These are phyloP conservation scores for Andinoacara biseriatus DNA, from an alignment of 2,113 vertebrate species.

Conservation along the genomic window DNA sequence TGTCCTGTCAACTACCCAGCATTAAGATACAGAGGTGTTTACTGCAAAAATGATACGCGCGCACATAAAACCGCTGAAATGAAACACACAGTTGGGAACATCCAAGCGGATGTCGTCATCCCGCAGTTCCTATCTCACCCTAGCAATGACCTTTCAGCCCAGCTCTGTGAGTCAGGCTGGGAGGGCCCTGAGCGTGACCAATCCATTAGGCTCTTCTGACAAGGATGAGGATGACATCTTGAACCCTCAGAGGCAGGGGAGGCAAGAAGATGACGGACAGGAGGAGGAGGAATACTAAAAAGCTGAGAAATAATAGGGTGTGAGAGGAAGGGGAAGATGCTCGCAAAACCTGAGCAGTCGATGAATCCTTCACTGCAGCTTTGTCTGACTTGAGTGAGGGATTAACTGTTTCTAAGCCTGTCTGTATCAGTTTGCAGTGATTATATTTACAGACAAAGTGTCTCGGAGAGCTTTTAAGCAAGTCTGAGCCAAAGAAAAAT, in stretches of 20 bases:
- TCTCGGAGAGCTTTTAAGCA: background rate
- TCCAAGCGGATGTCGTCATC: conserved; percentile 62
- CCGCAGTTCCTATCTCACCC: conserved; percentile 62
- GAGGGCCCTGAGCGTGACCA: conserved; percentile 70
- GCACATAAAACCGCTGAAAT: conserved; percentile 9
- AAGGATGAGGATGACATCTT: conserved; percentile 82
- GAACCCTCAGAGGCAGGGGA: conserved; percentile 69
- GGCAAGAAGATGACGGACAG: conserved; percentile 46
- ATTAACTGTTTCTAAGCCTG: background rate
- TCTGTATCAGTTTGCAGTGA: background rate
- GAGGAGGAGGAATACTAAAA: conserved; percentile 47
- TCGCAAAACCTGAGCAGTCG: background rate
- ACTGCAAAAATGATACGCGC: conserved; percentile 69
- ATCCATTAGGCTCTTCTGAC: conserved; percentile 80
- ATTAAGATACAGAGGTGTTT: conserved; percentile 58
- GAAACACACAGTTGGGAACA: conserved; percentile 47
- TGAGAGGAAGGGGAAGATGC: background rate
- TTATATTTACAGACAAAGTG: conserved; percentile 7
- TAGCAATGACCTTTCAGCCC: conserved; percentile 56
- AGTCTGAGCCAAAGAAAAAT: background rate
- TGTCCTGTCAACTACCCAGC: background rate
- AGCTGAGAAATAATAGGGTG: background rate
- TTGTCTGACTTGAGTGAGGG: background rate
- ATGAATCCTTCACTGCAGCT: background rate
- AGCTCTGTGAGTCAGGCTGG: conserved; percentile 69